These are phyloP conservation scores for Xyliphius kryptos DNA, from an alignment of 2,113 vertebrate genomes.

Conservation along the genomic window DNA sequence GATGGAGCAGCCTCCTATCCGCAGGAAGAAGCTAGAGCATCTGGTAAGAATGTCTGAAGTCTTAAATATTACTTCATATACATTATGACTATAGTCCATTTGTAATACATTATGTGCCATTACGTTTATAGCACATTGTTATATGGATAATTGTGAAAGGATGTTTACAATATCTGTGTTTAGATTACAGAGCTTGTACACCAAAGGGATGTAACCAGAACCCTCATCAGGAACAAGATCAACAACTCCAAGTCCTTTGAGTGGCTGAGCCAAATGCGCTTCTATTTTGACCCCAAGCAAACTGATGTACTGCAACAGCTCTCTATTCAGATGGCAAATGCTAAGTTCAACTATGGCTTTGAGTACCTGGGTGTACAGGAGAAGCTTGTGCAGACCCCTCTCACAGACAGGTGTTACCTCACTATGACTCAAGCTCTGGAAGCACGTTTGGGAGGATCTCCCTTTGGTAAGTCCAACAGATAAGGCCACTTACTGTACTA, in stretches of 20 bases:
- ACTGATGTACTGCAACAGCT: conserved; percentile 92
- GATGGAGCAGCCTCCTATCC: conserved; percentile 94
- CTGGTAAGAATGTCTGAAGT: conserved; percentile 67
- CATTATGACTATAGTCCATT: no score
- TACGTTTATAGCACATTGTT: no score
- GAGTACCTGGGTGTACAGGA: conserved; percentile 97
- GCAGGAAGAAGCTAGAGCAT: conserved; percentile 91
- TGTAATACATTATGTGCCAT: no score
- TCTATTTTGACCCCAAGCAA: conserved; percentile 98
- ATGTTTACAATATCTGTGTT: conserved; percentile 14
- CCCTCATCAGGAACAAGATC: conserved; percentile 83
- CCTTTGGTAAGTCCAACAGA: conserved; percentile 83
- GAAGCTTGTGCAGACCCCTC: conserved; percentile 95
- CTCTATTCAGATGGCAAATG: conserved; percentile 99
- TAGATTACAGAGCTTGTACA: conserved; percentile 97
- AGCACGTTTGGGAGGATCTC: conserved; percentile 91
- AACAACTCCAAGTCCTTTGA: conserved; percentile 95
- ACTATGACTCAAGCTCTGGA: conserved; percentile 98
- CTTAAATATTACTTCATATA: neutral
- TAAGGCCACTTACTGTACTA: no score
- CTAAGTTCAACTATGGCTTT: conserved; percentile 97
- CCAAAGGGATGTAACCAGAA: conserved; percentile 91
- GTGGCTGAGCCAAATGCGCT: conserved; percentile 98
- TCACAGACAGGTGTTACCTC: conserved; percentile 95
- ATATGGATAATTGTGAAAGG: no score